A percentile compares a stretch with the other conserved stretches of the same genome.
phyloP scores from a whole-genome alignment of 2,113 vertebrate genomes.

The Prochilodus magdalenae region DNA sequence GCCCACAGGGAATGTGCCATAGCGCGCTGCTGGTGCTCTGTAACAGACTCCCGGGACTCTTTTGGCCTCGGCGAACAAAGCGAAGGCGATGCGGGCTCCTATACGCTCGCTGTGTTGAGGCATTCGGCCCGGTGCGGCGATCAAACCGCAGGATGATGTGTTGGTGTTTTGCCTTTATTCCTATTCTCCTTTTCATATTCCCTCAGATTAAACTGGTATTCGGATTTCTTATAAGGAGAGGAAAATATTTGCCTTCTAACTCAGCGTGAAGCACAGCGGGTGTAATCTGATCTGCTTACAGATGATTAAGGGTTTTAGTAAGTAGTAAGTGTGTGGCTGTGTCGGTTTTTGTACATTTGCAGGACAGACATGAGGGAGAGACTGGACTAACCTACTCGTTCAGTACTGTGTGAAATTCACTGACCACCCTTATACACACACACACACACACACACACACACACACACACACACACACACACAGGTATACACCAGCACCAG shows the following conservation, averaged over 20 bases:
- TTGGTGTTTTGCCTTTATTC: background rate
- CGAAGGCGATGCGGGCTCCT: background rate
- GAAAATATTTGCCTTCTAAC: slow-evolving; percentile 34
- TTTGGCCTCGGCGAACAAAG: slow-evolving; percentile 7
- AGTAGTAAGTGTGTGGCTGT: background rate
- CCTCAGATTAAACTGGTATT: background rate
- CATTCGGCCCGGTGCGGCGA: background rate
- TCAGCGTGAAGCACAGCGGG: slow-evolving; percentile 4
- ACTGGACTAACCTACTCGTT: too few relatives aligned
- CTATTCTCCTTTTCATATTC: background rate
- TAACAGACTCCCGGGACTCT: slow-evolving; percentile 20
- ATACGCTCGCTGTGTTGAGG: slow-evolving; percentile 1
- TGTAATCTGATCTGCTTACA: slow-evolving; percentile 34
- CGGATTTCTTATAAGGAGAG: background rate
- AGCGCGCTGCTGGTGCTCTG: slow-evolving; percentile 14
- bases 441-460: too few relatives aligned
- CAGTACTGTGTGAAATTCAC: too few relatives aligned
- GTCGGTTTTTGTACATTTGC: background rate
- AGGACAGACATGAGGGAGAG: background rate
- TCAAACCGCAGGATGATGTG: slow-evolving; percentile 24
- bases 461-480: too few relatives aligned
- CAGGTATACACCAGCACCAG: too few relatives aligned
- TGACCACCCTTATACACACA: too few relatives aligned
- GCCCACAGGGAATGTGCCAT: slow-evolving; percentile 63
- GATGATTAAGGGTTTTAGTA: slow-evolving; percentile 3